phyloP scores from a whole-genome alignment of 1,140 invertebrate genomes.

The Euura saliciscinereae region DNA sequence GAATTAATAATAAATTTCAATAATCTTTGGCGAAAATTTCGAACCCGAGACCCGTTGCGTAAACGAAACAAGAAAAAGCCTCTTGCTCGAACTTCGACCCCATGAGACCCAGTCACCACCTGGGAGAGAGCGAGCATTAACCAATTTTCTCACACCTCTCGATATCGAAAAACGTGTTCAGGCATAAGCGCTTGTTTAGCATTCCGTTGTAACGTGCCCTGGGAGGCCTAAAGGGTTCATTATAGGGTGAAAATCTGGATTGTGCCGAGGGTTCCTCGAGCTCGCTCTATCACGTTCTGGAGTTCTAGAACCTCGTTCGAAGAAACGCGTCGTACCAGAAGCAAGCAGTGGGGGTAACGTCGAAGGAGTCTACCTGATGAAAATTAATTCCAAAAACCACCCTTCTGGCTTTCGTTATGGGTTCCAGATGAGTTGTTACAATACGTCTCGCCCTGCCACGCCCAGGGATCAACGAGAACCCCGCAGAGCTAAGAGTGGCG shows the following conservation, averaged over 20 bases:
- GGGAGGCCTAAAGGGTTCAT: background rate
- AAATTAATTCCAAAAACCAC: constrained; percentile 35
- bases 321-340: too few species aligned
- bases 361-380: background rate
- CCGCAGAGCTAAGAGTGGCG: background rate
- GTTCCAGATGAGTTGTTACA: background rate
- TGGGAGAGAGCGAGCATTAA: background rate
- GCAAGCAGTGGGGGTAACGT: too few species aligned
- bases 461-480: constrained; percentile 7
- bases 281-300: too few species aligned
- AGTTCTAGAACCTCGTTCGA: too few species aligned
- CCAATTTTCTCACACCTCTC: background rate
- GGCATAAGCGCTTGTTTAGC: background rate
- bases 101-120: background rate
- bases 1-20: background rate
- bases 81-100: background rate
- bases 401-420: background rate
- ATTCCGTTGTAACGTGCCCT: background rate
- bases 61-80: background rate
- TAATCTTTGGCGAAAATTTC: background rate
- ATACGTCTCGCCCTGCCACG: background rate
- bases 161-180: constrained; percentile 1
- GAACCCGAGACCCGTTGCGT: background rate
- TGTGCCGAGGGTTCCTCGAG: background rate
- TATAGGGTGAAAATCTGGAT: background rate